Conservation (phyloP, 2,888 invertebrate species). For the Polymixis lichenea region DNA sequence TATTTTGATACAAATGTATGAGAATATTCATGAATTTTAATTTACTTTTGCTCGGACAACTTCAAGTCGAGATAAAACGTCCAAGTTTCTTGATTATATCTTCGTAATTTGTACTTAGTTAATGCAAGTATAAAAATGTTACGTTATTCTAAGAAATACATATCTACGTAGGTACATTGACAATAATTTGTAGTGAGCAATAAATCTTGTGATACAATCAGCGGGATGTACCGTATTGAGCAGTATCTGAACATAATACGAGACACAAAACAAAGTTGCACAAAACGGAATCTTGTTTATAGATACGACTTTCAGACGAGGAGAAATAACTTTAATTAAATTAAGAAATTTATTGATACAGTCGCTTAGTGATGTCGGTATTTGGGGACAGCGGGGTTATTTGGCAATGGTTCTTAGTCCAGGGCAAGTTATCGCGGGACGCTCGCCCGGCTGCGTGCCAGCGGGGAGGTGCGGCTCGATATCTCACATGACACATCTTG, state of each 20-base stretch:
- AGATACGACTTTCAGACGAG: conserved; percentile 67
- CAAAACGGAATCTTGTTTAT: conserved; percentile 72
- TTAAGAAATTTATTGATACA: conserved; percentile 81
- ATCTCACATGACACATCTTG: conserved; percentile 55
- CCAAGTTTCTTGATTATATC: conserved; percentile 44
- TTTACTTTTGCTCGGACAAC: conserved; percentile 29
- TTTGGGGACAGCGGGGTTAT: conserved; percentile 68
- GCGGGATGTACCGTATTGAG: conserved; percentile 32
- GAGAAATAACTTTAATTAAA: conserved; percentile 82
- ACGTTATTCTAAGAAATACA: conserved; percentile 11
- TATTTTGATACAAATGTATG: conserved; percentile 55
- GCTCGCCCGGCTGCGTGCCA: conserved; percentile 35
- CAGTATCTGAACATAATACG: conserved; percentile 48
- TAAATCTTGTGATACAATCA: conserved; percentile 61
- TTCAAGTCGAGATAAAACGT: conserved; percentile 50
- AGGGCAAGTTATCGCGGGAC: conserved; percentile 51
- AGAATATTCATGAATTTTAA: conserved; percentile 66
- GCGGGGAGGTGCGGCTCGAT: conserved; percentile 47
- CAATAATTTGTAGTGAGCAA: conserved; percentile 44
- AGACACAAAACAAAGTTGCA: conserved; percentile 70
- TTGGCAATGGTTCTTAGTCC: conserved; percentile 73
- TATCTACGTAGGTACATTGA: conserved; percentile 13
- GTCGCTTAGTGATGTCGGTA: conserved; percentile 70
- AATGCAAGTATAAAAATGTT: conserved; percentile 29
- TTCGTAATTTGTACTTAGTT: conserved; percentile 39